A percentile compares a stretch with the other conserved stretches of the same genome.
These are phyloP conservation scores for Cirrhinus mrigala DNA, from an alignment of 2,797 vertebrate species.

Conservation along the genomic window DNA sequence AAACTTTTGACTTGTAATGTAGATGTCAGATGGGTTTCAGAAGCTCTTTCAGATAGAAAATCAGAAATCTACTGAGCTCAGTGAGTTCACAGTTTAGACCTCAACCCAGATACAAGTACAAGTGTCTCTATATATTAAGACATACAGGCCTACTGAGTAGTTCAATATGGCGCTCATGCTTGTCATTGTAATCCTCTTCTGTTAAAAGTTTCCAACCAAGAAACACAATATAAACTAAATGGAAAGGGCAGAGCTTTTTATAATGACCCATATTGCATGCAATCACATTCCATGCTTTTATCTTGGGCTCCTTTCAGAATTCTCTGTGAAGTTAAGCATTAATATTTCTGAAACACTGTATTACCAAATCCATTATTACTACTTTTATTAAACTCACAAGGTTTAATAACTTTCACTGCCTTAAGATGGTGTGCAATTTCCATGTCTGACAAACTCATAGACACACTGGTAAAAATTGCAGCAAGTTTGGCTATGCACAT, in stretches of 20 bases:
- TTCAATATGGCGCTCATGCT: not conserved
- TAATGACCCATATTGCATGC: not conserved
- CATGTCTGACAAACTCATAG: not conserved
- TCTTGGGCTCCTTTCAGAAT: not conserved
- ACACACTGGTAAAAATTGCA: not conserved
- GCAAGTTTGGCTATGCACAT: not conserved
- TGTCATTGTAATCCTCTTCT: not conserved
- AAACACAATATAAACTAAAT: not conserved
- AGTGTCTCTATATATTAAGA: not conserved
- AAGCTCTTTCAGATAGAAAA: not conserved
- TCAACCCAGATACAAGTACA: not conserved
- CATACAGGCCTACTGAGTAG: not conserved
- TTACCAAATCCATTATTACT: not conserved
- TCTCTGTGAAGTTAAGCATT: slow-evolving; percentile 7
- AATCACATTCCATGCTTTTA: slow-evolving; percentile 5
- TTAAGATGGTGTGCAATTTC: not conserved
- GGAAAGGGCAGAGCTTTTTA: not conserved
- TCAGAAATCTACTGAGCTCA: not conserved
- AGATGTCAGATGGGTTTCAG: not conserved
- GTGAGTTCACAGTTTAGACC: not conserved
- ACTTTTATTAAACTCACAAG: not conserved
- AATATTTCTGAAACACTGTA: not conserved
- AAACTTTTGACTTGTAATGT: not conserved
- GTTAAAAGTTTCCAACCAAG: not conserved
- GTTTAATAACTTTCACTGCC: not conserved